Conservation (phyloP, 1,140 invertebrate species). For the Acyrthosiphon pisum region DNA sequence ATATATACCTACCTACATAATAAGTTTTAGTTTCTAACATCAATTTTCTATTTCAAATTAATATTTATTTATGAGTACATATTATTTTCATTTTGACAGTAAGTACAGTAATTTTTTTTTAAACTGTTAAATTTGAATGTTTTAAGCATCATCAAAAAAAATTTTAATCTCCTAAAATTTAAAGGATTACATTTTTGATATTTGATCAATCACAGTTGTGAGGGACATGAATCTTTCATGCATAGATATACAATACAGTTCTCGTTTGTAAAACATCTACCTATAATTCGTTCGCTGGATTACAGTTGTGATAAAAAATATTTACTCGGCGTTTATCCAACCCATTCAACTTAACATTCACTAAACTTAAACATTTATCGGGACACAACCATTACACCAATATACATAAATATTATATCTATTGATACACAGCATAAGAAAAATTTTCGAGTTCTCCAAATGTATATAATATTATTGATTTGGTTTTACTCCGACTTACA, state of each 20-base stretch:
- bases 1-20: too few species aligned
- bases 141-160: neutral
- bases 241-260: neutral
- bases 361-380: neutral
- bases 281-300: neutral
- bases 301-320: neutral
- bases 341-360: too few species aligned
- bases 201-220: neutral
- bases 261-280: neutral
- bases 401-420: neutral
- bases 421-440: neutral
- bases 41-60: neutral
- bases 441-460: neutral
- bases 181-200: neutral
- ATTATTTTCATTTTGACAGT: neutral
- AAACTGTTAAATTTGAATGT: neutral
- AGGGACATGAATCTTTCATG: neutral
- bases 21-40: neutral
- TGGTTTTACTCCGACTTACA: neutral
- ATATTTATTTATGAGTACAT: neutral
- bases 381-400: neutral
- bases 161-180: neutral
- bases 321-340: neutral
- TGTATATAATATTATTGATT: neutral
- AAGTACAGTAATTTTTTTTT: neutral